Evolutionary conservation across 1,140 invertebrate species (phyloP), one percentile per base, ranked within the genome.

Genomic region (Trichomalopsis sarcophagae): DNA sequence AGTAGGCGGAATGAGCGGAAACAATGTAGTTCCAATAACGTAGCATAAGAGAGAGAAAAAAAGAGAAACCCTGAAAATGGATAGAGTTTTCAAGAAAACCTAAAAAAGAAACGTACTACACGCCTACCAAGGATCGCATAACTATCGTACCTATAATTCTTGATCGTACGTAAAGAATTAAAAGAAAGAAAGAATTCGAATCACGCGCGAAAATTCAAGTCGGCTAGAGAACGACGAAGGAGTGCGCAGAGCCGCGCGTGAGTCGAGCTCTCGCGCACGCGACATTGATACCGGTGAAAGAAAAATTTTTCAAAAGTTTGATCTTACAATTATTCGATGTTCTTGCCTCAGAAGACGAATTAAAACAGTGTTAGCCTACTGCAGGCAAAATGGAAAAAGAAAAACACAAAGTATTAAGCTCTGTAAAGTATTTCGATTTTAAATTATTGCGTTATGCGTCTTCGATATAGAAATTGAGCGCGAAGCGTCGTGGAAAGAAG

Each of bases 81-180:
- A 55, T 82, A 82, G 85, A 62, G 82, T 88, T 79, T 89, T 82
- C 87, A 86, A 36, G 66, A 10, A 33, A 80, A 78, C 1, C 23
- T 6, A 6, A 76, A 27, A 76, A 47, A 44, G 30, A 44, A 89
- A 91, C 88, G 89, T 92, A 92, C 89, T 92, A 89, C 88, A 90
- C 87, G 87, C 88, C 89, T 90, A 89, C 87, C 89, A 90, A 91
- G 87, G 87, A 92, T 89, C 84, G 88, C 90, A 36, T 36, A 90
- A 92, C 91, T 90, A 85, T 89, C 90, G 88, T 91, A 92, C 87
- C 89, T 91, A 91, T 89, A 89, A 90, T 91, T 91, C 90, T 90
- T 91, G 89, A 88, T 87, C 91, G 86, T 90, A 91, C 90, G 88
- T 91, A 91, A 91, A 90, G 87, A 89, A 86, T 69, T 66, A 17